Conservation (phyloP, 2,797 vertebrate species). For the Hylomyscus alleni region DNA sequence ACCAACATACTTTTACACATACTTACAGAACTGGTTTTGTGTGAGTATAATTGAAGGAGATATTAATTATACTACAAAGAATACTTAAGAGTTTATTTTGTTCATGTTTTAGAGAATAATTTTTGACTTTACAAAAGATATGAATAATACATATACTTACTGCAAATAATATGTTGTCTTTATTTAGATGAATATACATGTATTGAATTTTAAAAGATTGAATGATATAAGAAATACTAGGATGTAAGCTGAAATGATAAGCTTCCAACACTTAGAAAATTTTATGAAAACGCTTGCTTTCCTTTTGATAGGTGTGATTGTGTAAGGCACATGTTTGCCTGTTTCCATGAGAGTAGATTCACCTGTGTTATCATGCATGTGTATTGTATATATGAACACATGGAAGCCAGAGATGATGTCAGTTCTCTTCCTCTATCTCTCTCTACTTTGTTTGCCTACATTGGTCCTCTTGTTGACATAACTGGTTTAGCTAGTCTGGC, state of each 20-base stretch:
- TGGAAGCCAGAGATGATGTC: not conserved
- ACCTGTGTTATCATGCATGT: not conserved
- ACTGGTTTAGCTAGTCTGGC: no score
- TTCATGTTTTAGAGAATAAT: not conserved
- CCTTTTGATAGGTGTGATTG: not conserved
- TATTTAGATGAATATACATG: not conserved
- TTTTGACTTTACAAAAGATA: not conserved
- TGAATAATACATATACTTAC: not conserved
- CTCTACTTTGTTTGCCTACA: not conserved
- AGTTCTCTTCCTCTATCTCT: no score
- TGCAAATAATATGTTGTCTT: not conserved
- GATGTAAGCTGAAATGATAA: not conserved
- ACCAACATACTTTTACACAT: rapidly evolving
- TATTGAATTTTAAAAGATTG: not conserved
- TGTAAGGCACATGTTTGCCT: not conserved
- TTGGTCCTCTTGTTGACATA: not conserved
- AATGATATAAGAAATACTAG: not conserved
- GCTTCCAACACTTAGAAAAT: not conserved
- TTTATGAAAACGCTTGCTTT: not conserved
- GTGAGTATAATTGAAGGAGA: not conserved
- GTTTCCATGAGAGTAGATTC: not conserved
- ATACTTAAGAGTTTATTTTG: not conserved
- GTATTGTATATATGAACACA: no score
- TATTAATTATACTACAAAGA: not conserved
- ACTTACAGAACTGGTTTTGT: not conserved